Percentiles rank a stretch among this genome's conserved stretches.
Evolutionary conservation across 2,797 vertebrate species (phyloP).

Genomic region (Neopelma chrysocephalum): DNA sequence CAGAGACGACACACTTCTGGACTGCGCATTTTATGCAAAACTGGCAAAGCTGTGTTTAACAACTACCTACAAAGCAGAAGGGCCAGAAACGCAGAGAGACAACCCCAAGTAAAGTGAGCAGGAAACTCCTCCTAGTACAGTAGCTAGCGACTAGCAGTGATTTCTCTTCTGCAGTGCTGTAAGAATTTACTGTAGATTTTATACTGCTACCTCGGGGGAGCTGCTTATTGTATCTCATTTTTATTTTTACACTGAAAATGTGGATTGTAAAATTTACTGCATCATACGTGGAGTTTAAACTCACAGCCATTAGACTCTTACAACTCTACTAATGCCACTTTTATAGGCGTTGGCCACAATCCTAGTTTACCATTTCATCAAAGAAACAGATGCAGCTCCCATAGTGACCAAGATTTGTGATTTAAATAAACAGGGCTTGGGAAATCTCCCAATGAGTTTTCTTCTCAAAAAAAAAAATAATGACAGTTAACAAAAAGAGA

Average conservation of each 20-base stretch:
- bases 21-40: neutral
- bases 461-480: neutral
- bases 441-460: slow-evolving; percentile 24
- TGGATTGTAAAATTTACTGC: slow-evolving; percentile 69
- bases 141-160: neutral
- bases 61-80: neutral
- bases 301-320: slow-evolving; percentile 65
- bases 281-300: slow-evolving; percentile 37
- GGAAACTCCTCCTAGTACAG: slow-evolving; percentile 18
- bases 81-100: neutral
- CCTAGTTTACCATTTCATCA: slow-evolving; percentile 67
- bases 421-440: slow-evolving; percentile 40
- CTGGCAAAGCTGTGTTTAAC: neutral
- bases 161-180: neutral
- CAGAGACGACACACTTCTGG: neutral
- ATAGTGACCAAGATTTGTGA: slow-evolving; percentile 52
- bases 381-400: slow-evolving; percentile 48
- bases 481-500: slow-evolving; percentile 13
- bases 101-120: neutral
- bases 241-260: slow-evolving; percentile 65
- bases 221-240: slow-evolving; percentile 60
- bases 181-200: slow-evolving; percentile 60
- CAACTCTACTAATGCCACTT: slow-evolving; percentile 68
- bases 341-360: slow-evolving; percentile 67
- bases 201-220: slow-evolving; percentile 37